A percentile compares a stretch with the other conserved stretches of the same genome.
Conservation (phyloP, 1,140 invertebrate species). For the Lepidurus packardi region DNA sequence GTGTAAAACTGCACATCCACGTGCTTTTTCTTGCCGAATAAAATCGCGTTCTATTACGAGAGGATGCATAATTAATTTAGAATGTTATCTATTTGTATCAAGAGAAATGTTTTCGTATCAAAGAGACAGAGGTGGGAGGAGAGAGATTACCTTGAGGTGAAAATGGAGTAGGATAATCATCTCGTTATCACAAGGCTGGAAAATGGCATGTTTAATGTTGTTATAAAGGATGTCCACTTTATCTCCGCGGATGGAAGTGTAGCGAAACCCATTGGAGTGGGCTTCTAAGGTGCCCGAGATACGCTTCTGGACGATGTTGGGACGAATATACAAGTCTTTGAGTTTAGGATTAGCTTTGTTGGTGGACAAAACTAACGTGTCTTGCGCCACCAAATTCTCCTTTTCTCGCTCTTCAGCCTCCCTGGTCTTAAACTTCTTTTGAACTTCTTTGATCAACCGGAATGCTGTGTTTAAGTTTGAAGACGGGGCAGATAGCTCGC, state of each 20-base stretch:
- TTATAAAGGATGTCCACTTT: slow-evolving; percentile 99
- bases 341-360: slow-evolving; percentile 97
- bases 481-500: slow-evolving; percentile 89
- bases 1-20: slow-evolving; percentile 99
- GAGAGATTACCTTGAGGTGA: slow-evolving; percentile 72
- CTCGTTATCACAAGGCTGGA: slow-evolving; percentile 98
- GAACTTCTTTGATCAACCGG: slow-evolving; percentile 96
- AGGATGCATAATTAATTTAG: slow-evolving; percentile 29
- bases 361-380: slow-evolving; percentile 88
- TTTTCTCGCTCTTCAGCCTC: slow-evolving; percentile 98
- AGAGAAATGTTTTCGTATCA: slow-evolving; percentile 6
- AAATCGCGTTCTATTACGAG: slow-evolving; percentile 75
- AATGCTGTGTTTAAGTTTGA: slow-evolving; percentile 95
- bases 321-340: slow-evolving; percentile 96
- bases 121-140: background rate
- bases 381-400: slow-evolving; percentile 97
- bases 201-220: slow-evolving; percentile 99
- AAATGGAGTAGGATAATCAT: slow-evolving; percentile 99
- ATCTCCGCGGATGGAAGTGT: slow-evolving; percentile 94
- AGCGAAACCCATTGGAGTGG: slow-evolving; percentile 95
- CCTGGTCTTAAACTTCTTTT: slow-evolving; percentile 96
- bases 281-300: slow-evolving; percentile 90
- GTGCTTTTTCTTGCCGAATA: slow-evolving; percentile 99
- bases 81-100: slow-evolving; percentile 5
- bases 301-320: slow-evolving; percentile 96